Evolutionary conservation across 2,113 vertebrate genomes (phyloP).

Genomic region (Upupa epops): DNA sequence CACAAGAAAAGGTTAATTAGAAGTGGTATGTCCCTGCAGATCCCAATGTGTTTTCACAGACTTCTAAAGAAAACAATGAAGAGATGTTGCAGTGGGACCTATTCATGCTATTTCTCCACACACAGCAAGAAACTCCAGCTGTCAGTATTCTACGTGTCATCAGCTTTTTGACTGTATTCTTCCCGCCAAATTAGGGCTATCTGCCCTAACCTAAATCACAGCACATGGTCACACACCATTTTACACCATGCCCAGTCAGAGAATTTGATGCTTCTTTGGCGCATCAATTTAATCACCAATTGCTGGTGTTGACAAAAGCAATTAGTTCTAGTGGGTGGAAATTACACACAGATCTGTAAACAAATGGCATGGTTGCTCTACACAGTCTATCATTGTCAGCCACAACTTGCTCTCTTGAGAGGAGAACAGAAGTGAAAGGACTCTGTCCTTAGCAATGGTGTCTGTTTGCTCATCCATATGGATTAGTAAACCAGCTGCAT

Average conservation of each 20-base stretch:
- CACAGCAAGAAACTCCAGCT: background rate
- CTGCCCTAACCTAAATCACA: background rate
- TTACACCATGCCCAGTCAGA: background rate
- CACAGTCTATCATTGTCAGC: background rate
- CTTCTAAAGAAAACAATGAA: background rate
- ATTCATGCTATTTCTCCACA: background rate
- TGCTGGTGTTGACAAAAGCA: background rate
- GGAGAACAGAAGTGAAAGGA: background rate
- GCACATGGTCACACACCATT: background rate
- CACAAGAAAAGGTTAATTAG: background rate
- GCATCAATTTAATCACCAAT: no score
- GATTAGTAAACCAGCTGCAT: background rate
- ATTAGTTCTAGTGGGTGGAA: background rate
- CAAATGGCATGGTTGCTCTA: background rate
- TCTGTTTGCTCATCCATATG: background rate
- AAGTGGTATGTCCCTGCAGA: background rate
- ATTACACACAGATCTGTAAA: background rate
- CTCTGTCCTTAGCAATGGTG: background rate
- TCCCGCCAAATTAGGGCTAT: background rate
- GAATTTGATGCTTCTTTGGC: background rate
- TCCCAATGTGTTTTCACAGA: background rate
- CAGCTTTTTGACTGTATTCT: background rate
- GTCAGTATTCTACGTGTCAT: background rate
- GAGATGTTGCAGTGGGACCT: background rate
- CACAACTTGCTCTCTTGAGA: background rate